Base-by-base conservation (phyloP, 2,797 vertebrate genomes). In the Notolabrus celidotus region DNA sequence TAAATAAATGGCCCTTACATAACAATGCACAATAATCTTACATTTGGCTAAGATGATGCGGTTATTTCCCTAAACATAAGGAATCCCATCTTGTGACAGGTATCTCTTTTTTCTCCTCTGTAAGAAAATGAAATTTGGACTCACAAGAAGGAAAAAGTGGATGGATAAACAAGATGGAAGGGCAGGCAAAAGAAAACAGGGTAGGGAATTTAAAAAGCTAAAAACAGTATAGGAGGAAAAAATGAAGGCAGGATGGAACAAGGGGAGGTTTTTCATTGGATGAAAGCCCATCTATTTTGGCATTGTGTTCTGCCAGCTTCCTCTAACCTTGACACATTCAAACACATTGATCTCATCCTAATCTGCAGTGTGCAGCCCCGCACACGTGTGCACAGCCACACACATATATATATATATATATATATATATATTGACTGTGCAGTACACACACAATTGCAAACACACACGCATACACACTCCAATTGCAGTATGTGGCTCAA, bases 261-360 rank as follows among this genome's bases (percentile, higher is more conserved):
- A 49, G 39, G 42, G 58, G 49, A 61, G 60, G 57, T 71, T 77
- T 71, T 72, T 80, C 55, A 65, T 56, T 87, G 74, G 73, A 81
- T 77, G 45, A 82, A 77, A 88, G 67, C 64, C 69, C 49, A 65
- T 83, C 71, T 77, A 63, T 80, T 84, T 84, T 83, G 65, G 72
- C 56, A 60, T 23, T 41, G 34, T 60, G 34, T 74, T 59, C 71
- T 20, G 62, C 72, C 64, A 70, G 71, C 73, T 71, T 84, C 78
- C 64, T 82, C 83, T 83, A 87, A 92, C 86, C 87, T 87, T 91
- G 87, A 91, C 80, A 89, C 80, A 84, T 83, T 87, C 82, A 88
- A 89, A 91, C 81, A 80, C 85, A 93, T 86, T 89, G 86, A 93
- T 92, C 80, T 85, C 66, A 74, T 70, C 77, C 83, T 88, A 88